Evolutionary conservation across 2,888 invertebrate genomes (phyloP).

Genomic region (Muschampia plurimacula): DNA sequence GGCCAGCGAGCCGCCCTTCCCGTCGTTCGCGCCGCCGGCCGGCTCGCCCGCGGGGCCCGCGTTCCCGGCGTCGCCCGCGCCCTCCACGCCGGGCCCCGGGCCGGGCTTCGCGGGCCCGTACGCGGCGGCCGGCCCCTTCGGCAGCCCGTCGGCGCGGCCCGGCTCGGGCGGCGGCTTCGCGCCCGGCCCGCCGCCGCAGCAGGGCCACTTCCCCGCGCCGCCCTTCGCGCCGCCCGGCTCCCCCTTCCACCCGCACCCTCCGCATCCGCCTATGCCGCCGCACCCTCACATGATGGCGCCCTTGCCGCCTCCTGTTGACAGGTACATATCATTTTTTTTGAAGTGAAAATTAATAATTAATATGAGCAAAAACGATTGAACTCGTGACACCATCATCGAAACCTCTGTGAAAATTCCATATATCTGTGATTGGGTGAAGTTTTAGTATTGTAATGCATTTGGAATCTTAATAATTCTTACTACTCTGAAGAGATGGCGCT

Average conservation of each 20-base stretch:
- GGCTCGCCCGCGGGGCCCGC: constrained; percentile 90
- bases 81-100: constrained; percentile 91
- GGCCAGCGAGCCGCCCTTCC: constrained; percentile 88
- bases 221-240: constrained; percentile 91
- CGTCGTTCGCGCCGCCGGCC: constrained; percentile 91
- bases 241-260: constrained; percentile 93
- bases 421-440: too few relatives aligned
- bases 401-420: too few relatives aligned
- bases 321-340: constrained; percentile 68
- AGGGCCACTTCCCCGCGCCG: constrained; percentile 89
- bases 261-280: constrained; percentile 95
- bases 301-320: constrained; percentile 92
- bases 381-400: too few relatives aligned
- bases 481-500: too few relatives aligned
- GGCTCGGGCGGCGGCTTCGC: constrained; percentile 95
- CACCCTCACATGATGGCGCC: constrained; percentile 84
- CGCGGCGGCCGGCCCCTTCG: constrained; percentile 88
- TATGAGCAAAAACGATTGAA: too few relatives aligned
- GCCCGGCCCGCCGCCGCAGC: constrained; percentile 89
- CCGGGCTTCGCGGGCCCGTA: constrained; percentile 89
- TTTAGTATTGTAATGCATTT: too few relatives aligned
- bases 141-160: constrained; percentile 87
- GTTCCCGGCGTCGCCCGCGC: constrained; percentile 89
- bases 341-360: too few relatives aligned
- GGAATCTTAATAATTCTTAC: too few relatives aligned